Evolutionary conservation across 1,140 invertebrate species (phyloP), one percentile per base, ranked within the genome.

Genomic region (Heliconius hermathena): DNA sequence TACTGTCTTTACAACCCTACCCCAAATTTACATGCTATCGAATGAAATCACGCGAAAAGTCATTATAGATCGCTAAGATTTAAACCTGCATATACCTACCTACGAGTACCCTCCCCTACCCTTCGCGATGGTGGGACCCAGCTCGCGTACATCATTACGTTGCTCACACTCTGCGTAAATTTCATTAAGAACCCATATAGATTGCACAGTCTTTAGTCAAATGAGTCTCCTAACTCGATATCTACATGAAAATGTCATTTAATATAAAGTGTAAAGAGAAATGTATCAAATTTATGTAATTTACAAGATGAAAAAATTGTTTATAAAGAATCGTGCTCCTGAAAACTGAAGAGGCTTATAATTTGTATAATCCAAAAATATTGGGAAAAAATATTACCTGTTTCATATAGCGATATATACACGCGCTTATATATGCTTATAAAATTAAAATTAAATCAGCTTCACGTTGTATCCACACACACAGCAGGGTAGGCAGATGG

Each of bases 31-130:
- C 85, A 84, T 85, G 85, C 86, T 89, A 87, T 90, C 82, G 87
- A 85, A 90, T 86, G 88, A 91, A 93, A 91, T 93, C 88, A 85
- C 80, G 87, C 82, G 90, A 88, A 89, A 89, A 91, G 86, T 91
- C 87, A 93, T 92, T 93, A 94, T 91, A 86, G 90, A 92, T 91
- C 87, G 87, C 85, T 87, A 89, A 91, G 88, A 89, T 88, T 84
- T 89, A 89, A 92, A 81, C 52, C 60, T 77, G 71, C 73, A 73
- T 54, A 41, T 41, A 70, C 41, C 0, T 46, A 16, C 41, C 41
- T 46, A 46, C 26, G 26, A 26, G 26, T 1, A 26, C 13, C 38
- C 38, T 11, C 1, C 38, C 41, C 41, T 46, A 16, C 46, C 22
- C 74, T 54, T 18, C 76, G 36, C 16, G 70, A 78, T 38, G 29